Base-by-base conservation (phyloP, 2,797 vertebrate genomes). In the Orestias chungarensis region DNA sequence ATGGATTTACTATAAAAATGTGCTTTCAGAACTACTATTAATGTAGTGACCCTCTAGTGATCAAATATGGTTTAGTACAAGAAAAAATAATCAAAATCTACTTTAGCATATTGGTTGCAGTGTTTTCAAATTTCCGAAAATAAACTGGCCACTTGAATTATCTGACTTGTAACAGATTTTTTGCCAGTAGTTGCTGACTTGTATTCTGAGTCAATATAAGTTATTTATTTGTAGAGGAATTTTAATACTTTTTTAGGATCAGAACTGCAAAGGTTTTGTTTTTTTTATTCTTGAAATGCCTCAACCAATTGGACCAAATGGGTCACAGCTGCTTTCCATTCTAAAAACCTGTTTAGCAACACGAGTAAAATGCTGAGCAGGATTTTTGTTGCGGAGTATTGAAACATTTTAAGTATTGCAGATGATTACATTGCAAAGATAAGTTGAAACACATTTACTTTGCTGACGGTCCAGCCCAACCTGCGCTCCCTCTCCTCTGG, bases 381-480 rank as follows among this genome's bases (percentile, higher is more conserved):
- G 31, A 23, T 42, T 42, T 62, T 42, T 62, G 4, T 62, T 62
- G 35, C 59, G 1, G 10, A 59, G 59, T 40, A 29, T 4, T 61
- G 11, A 38, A 23, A 38, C 57, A 61, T n/a, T 50, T 50, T 38
- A 61, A 61, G 57, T 9, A 25, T 42, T 0, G 4, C 6, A n/a
- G 35, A 62, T 76, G 55, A 66, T 75, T 50, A 42, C 31, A 54
- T 54, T 50, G 52, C 70, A 81, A 62, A 71, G 35, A 81, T 75
- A 1, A 72, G 65, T 44, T 23, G 4, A 71, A 72, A 59, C 29
- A 8, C 31, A 20, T 59, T 82, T 74, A 66, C 46, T 71, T 35
- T 15, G 67, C 72, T 80, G 69, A 68, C 57, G 50, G 72, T 87
- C 82, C 64, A 71, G 74, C 49, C 75, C 85, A 81, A 89, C 76